Conservation (phyloP, 2,113 vertebrate species). For the Ciconia maguari region DNA sequence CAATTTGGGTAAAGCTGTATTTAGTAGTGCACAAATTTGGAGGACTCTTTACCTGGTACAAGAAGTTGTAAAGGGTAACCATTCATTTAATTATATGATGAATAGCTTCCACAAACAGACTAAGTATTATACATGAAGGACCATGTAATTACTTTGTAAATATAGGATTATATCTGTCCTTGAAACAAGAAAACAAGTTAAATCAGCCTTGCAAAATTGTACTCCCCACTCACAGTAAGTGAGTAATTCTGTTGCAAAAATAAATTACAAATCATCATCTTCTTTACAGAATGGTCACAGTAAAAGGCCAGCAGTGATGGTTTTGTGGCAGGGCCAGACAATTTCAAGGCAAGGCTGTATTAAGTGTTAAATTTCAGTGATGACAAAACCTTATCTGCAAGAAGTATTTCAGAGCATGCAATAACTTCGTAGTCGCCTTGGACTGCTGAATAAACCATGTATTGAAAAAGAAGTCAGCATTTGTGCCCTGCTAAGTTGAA, state of each 20-base stretch:
- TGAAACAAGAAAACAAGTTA: slow-evolving; percentile 48
- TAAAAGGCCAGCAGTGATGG: not conserved
- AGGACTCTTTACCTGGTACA: not conserved
- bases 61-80: not conserved
- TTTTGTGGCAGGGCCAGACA: not conserved
- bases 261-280: not conserved
- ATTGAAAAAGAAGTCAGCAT: not conserved
- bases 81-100: slow-evolving; percentile 2
- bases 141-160: slow-evolving; percentile 48
- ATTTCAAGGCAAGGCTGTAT: not conserved
- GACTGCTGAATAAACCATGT: not conserved
- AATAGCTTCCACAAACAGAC: not conserved
- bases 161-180: slow-evolving; percentile 38
- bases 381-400: not conserved
- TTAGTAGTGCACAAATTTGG: not conserved
- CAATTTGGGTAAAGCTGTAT: not conserved
- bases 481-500: not conserved
- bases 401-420: not conserved
- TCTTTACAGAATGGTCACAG: not conserved
- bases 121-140: slow-evolving; percentile 1
- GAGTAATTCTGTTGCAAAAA: slow-evolving; percentile 24
- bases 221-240: not conserved
- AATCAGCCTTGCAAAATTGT: slow-evolving; percentile 10
- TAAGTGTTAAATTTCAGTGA: not conserved
- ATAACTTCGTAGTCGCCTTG: not conserved